Evolutionary conservation across 30 jellyfish, hydroid and myxozoan species (phyloP), one percentile per base, ranked within the genome.

Genomic region (Hydractinia echinata): DNA sequence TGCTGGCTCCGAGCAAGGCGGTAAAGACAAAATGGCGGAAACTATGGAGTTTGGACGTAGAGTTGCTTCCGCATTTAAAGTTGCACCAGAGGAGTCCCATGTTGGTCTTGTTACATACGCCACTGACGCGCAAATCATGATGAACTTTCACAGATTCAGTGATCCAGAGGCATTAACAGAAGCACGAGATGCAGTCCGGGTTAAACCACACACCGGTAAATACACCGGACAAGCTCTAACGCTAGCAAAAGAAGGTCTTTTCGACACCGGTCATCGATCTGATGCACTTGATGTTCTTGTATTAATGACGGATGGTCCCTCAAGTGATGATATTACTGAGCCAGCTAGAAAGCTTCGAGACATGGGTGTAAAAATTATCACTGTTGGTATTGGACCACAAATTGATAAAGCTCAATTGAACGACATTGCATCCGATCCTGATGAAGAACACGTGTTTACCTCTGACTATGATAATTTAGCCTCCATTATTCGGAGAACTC

Each of bases 1-100:
- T 55, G 98, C 98, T 50, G 98, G 98, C 7, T 91, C 98, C 56
- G 98, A 92, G 86, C 98, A 87, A 81, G 96, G 96, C 51, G 98
- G 98, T 79, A 92, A 92, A 67, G 98, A 92, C 16, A 92, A 92
- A 84, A 92, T 92, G 98, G 96, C 96, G 8, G 98, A 92, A 73
- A 89, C 91, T 39, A 86, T 89, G 88, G 98, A 92, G 68, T 92
- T 92, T 80, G 98, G 95, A 39, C 87, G 98, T 44, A 85, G 98
- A 53, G 93, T 92, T 9, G 98, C 98, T 4, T 87, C 98, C 48
- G 98, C 98, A 49, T 92, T 92, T 88, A 83, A 83, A 79, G 89
- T 92, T 4, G 88, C 92, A 4, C 98, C 96, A 10, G 98, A 92
- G 61, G 96, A 92, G 8, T 82, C 96, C 8, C 98, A 84, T 73